phyloP scores from a whole-genome alignment of 2,113 vertebrate species.

The Taurulus bubalis region DNA sequence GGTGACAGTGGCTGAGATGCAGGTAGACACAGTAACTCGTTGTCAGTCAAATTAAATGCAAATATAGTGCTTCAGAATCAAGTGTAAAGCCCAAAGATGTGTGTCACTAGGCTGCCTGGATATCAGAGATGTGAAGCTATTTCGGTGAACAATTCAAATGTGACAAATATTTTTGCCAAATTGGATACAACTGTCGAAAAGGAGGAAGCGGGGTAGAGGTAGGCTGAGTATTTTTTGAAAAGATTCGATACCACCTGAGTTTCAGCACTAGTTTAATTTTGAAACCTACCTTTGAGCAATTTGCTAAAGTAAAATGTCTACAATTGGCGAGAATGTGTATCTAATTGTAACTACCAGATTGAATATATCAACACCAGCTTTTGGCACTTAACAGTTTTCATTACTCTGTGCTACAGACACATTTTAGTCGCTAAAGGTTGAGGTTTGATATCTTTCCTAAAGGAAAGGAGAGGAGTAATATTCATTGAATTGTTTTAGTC shows the following conservation, averaged over 20 bases:
- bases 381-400: neutral
- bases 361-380: neutral
- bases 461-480: neutral
- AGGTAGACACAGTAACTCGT: neutral
- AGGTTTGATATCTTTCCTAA: too few relatives aligned
- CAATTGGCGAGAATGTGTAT: neutral
- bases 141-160: neutral
- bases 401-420: neutral
- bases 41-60: slow-evolving; percentile 52
- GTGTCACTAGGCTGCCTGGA: neutral
- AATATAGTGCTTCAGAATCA: slow-evolving; percentile 16
- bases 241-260: neutral
- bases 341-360: neutral
- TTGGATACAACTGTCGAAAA: neutral
- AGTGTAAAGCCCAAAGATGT: slow-evolving; percentile 9
- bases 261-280: neutral
- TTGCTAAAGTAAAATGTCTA: neutral
- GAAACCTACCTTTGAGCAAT: neutral
- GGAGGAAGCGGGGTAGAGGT: neutral
- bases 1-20: neutral
- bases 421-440: neutral
- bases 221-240: neutral
- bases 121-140: neutral
- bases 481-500: neutral
- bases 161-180: neutral